phyloP scores from a whole-genome alignment of 2,888 invertebrate genomes.

The Plebejus melissa region DNA sequence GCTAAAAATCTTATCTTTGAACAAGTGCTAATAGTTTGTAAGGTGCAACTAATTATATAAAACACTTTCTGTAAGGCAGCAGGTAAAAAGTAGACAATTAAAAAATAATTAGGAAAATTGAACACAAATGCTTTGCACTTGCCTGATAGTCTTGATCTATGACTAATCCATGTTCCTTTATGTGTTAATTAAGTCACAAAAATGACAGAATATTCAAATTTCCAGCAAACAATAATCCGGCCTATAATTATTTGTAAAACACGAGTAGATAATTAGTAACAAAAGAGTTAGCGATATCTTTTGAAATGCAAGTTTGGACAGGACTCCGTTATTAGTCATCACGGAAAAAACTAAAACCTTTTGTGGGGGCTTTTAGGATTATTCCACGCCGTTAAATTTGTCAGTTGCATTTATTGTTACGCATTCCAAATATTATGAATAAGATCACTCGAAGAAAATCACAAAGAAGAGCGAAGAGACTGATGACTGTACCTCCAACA shows the following conservation, averaged over 20 bases:
- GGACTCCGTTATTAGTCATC: conserved; percentile 21
- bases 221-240: not conserved
- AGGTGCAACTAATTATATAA: conserved; percentile 1
- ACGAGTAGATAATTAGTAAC: conserved; percentile 23
- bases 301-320: conserved; percentile 19
- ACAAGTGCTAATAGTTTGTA: not conserved
- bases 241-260: conserved; percentile 15
- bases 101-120: conserved; percentile 5
- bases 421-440: conserved; percentile 23
- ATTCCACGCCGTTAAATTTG: conserved; percentile 21
- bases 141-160: not conserved
- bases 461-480: not conserved
- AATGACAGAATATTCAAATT: not conserved
- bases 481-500: conserved; percentile 61
- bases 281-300: conserved; percentile 22
- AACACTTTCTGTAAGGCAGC: not conserved
- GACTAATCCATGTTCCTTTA: conserved; percentile 1
- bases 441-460: conserved; percentile 5
- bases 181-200: conserved; percentile 4
- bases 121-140: not conserved
- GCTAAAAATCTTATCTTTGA: not conserved
- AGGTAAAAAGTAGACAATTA: not conserved
- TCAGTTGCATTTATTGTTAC: conserved; percentile 15
- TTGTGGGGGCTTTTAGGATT: conserved; percentile 19
- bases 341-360: conserved; percentile 23